Percentiles rank a stretch among this genome's conserved stretches.
Evolutionary conservation across 1,140 invertebrate species (phyloP).

Genomic region (Heliconius melpomene): DNA sequence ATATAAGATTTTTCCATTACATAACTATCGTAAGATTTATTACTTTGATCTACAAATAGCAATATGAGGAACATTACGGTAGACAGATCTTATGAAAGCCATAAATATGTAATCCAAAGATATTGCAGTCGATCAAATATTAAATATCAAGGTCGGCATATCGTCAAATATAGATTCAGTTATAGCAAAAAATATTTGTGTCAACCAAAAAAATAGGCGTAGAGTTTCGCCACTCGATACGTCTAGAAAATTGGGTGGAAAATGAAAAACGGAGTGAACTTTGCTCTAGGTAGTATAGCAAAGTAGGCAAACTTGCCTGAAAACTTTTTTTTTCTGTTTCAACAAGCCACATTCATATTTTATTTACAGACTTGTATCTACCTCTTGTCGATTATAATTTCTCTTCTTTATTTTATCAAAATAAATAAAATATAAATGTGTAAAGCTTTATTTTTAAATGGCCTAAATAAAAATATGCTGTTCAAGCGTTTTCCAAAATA

Average conservation of each 20-base stretch:
- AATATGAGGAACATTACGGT: background rate
- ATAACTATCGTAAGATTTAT: too few relatives aligned
- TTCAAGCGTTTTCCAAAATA: background rate
- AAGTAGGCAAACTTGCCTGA: background rate
- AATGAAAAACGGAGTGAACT: background rate
- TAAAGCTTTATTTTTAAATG: background rate
- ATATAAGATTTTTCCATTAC: background rate
- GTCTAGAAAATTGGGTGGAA: background rate
- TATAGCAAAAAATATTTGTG: background rate
- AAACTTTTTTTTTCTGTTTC: background rate
- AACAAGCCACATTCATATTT: background rate
- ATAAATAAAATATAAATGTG: background rate
- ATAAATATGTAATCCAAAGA: constrained; percentile 6
- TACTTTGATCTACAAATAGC: background rate
- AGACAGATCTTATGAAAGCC: constrained; percentile 8
- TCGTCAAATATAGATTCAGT: background rate
- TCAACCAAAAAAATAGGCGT: background rate
- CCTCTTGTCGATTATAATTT: background rate
- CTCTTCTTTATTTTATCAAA: background rate
- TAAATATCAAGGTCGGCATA: background rate
- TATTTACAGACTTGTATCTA: too few relatives aligned
- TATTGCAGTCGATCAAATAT: constrained; percentile 8
- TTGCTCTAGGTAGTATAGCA: background rate
- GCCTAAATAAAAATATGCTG: background rate
- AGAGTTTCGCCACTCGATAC: too few relatives aligned